phyloP scores from a whole-genome alignment of 2,113 vertebrate genomes.

The Sander vitreus region DNA sequence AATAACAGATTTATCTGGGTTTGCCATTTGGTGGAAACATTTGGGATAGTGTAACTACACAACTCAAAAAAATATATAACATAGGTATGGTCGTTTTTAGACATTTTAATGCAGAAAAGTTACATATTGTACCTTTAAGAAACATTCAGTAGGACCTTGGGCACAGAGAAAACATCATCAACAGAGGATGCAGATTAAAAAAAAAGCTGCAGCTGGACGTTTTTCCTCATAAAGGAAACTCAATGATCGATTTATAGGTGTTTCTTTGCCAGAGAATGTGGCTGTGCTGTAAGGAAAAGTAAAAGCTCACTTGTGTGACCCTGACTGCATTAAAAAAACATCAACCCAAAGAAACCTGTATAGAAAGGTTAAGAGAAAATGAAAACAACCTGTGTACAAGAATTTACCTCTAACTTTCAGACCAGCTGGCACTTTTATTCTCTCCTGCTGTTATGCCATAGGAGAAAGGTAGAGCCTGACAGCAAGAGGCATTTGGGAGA shows the following conservation, averaged over 20 bases:
- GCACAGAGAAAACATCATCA: neutral
- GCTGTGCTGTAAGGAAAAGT: neutral
- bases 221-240: constrained; percentile 12
- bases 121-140: neutral
- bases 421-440: neutral
- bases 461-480: neutral
- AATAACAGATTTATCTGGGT: no score
- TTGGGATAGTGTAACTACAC: no score
- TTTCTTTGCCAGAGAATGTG: neutral
- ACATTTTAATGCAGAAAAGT: no score
- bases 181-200: neutral
- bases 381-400: neutral
- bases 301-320: neutral
- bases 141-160: neutral
- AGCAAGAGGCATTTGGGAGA: neutral
- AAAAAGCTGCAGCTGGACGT: neutral
- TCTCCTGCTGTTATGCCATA: constrained; percentile 6
- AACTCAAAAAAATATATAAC: no score
- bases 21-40: no score
- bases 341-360: neutral
- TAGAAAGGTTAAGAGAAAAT: constrained; percentile 43
- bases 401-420: constrained; percentile 7
- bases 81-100: no score
- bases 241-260: constrained; percentile 1
- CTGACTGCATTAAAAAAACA: constrained; percentile 26